Evolutionary conservation across 1,140 invertebrate species (phyloP), one percentile per base, ranked within the genome.

Genomic region (Eciton burchellii): DNA sequence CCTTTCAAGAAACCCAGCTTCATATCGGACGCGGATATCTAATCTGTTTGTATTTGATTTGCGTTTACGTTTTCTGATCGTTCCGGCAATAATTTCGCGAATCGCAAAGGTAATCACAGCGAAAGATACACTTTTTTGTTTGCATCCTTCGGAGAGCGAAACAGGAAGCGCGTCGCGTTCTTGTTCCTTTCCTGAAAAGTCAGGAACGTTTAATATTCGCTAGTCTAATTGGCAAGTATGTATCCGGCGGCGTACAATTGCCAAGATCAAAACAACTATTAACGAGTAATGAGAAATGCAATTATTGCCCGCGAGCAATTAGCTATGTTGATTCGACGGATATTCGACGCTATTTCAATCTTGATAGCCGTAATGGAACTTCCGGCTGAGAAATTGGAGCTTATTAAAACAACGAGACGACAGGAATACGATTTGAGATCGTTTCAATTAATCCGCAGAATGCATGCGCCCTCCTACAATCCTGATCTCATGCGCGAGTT

Each of bases 321-420:
- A 77, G 21, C 74, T 77, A 79, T 70, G 63, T 56, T 79, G 70
- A 79, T 79, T 79, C 24, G 41, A 24, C 66, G 66, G 63, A 79
- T 79, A 79, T 79, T 68, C 19, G 74, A 35, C n/a, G n/a, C n/a
- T 68, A 79, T 79, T 79, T 79, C 74, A 79, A 79, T 79, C 74
- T 79, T 79, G 74, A 79, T 79, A 56, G 65, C 21, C 19, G 19
- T 29, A 63, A 76, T 65, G 45, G n/a, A 43, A 56, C 49, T 79
- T 79, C 74, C 74, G 68, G 74, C 35, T 68, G 35, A 68, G 63
- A 79, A 79, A 68, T 68, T 56, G 49, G 49, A 56, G 14, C 35
- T 70, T 56, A 57, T 70, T 70, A 68, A n/a, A n/a, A 79, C 49
- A 43, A 21, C 35, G 21, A 43, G 47, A 79, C 56, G 74, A 79